A percentile compares a stretch with the other conserved stretches of the same genome.
Conservation (phyloP, 2,797 vertebrate species). For the Chloroceryle inda region DNA sequence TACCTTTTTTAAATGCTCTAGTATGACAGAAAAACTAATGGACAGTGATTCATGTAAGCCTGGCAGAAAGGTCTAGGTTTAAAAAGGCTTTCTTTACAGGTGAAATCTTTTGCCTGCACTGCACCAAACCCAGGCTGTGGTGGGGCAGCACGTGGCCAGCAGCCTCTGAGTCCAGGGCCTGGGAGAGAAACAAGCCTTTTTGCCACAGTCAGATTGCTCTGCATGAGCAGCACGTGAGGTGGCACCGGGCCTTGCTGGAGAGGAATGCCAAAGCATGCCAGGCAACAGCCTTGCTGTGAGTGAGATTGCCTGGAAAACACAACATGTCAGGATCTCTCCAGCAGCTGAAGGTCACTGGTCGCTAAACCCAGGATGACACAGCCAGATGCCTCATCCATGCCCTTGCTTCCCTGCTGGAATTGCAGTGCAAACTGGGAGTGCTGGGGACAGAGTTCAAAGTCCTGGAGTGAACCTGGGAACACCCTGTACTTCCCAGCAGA, state of each 20-base stretch:
- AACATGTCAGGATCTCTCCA: neutral
- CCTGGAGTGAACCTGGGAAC: neutral
- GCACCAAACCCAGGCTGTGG: neutral
- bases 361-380: neutral
- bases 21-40: neutral
- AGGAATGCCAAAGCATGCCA: neutral
- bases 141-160: neutral
- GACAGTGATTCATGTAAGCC: neutral
- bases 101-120: neutral
- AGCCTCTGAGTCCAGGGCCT: neutral
- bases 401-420: neutral
- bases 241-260: accelerated
- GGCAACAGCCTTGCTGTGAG: neutral
- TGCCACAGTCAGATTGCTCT: neutral
- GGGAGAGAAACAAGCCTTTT: neutral
- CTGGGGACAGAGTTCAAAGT: accelerated
- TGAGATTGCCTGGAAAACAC: neutral
- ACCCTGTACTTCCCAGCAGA: neutral
- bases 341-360: neutral
- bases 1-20: neutral
- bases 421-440: accelerated
- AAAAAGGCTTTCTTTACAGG: neutral
- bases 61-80: neutral
- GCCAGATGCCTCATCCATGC: neutral
- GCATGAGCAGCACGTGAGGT: accelerated